These are phyloP conservation scores for Ganaspis brasiliensis DNA, from an alignment of 2,888 invertebrate genomes.

Conservation along the genomic window DNA sequence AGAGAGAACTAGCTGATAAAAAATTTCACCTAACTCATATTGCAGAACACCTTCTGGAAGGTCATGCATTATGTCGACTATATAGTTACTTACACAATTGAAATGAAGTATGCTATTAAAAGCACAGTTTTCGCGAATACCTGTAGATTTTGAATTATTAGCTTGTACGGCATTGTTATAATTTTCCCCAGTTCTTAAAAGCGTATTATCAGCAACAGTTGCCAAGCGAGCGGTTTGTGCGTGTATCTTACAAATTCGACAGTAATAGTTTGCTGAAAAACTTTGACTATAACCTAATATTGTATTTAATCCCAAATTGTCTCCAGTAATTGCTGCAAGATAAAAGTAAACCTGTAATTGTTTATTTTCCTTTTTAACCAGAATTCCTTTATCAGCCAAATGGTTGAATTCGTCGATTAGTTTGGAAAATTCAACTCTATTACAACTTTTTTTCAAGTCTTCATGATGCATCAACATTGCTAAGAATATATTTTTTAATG, in stretches of 20 bases:
- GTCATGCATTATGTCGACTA: neutral
- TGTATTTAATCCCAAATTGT: neutral
- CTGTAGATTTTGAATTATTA: neutral
- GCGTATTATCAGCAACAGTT: neutral
- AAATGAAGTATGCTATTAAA: neutral
- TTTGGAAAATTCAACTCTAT: neutral
- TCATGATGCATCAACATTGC: conserved; percentile 43
- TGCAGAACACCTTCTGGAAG: neutral
- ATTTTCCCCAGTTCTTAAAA: conserved; percentile 3
- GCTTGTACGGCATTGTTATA: neutral
- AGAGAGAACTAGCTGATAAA: neutral
- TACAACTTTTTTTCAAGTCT: conserved; percentile 15
- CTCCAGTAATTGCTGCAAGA: neutral
- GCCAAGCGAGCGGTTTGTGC: neutral
- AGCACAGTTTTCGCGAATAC: neutral
- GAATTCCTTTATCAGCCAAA: neutral
- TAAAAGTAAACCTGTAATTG: neutral
- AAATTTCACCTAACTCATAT: neutral
- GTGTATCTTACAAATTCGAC: neutral
- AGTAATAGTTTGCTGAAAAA: neutral
- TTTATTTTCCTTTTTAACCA: neutral
- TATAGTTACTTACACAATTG: neutral
- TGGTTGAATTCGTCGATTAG: neutral
- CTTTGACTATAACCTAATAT: neutral
- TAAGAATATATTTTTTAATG: conserved; percentile 43